A percentile compares a stretch with the other conserved stretches of the same genome.
phyloP scores from a whole-genome alignment of 2,113 vertebrate species.

The Rhegmatorhina hoffmannsi region DNA sequence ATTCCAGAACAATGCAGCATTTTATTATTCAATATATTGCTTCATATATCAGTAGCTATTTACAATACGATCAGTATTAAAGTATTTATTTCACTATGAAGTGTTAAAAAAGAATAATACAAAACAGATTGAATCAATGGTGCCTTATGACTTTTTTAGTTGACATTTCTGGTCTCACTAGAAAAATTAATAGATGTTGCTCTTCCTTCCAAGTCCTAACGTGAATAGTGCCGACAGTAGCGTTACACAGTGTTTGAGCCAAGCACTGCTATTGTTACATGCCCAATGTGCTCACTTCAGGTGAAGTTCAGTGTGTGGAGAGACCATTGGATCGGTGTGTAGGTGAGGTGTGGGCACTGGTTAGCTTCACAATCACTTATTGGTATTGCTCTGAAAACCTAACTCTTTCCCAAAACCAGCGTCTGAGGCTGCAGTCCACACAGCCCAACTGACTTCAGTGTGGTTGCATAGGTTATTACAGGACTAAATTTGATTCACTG shows the following conservation, averaged over 20 bases:
- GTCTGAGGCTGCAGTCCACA: background rate
- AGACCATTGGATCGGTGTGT: background rate
- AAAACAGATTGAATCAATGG: conserved; percentile 62
- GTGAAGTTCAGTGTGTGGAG: background rate
- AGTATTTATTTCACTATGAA: conserved; percentile 78
- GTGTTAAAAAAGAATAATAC: conserved; percentile 58
- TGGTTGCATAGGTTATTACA: background rate
- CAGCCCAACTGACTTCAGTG: background rate
- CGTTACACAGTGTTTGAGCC: background rate
- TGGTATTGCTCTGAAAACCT: background rate
- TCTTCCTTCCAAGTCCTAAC: conserved; percentile 34
- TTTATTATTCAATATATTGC: conserved; percentile 71
- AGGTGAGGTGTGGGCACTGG: background rate
- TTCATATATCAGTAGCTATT: conserved; percentile 69
- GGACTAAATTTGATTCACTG: background rate
- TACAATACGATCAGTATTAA: conserved; percentile 71
- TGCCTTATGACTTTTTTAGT: conserved; percentile 74
- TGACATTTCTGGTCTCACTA: conserved; percentile 48
- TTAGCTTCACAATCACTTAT: background rate
- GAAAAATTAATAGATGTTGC: background rate
- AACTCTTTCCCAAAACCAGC: background rate
- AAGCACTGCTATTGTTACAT: background rate
- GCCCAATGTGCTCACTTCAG: background rate
- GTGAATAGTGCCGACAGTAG: background rate
- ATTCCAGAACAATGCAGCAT: conserved; percentile 67